Evolutionary conservation across 1,140 invertebrate species (phyloP).

Genomic region (Heliconius hewitsoni): DNA sequence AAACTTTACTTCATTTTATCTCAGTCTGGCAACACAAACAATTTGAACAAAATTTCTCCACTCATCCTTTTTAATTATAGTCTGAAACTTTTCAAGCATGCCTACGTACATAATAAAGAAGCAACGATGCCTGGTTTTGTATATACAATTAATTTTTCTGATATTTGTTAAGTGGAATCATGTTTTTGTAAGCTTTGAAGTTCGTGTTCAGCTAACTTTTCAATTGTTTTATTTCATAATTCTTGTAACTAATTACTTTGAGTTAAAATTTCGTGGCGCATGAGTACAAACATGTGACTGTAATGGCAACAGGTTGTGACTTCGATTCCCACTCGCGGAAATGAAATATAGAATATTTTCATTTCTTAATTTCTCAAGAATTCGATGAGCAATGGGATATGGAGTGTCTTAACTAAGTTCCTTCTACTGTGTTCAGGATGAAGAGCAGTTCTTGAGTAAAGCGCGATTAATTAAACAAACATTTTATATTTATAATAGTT

Average conservation of each 20-base stretch:
- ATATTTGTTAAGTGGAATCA: background rate
- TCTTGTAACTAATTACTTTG: background rate
- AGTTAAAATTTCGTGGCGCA: too few relatives aligned
- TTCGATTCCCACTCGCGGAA: too few relatives aligned
- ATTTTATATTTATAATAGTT: too few relatives aligned
- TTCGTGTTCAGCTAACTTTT: background rate
- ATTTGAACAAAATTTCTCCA: background rate
- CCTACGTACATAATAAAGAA: constrained; percentile 8
- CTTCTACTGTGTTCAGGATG: too few relatives aligned
- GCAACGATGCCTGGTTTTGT: background rate
- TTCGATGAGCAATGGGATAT: too few relatives aligned
- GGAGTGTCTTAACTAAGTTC: too few relatives aligned
- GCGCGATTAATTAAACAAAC: too few relatives aligned
- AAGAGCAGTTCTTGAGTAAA: too few relatives aligned
- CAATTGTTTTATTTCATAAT: background rate
- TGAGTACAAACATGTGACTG: too few relatives aligned
- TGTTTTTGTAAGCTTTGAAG: background rate
- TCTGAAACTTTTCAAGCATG: constrained; percentile 10
- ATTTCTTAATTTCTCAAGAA: too few relatives aligned
- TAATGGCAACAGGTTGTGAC: too few relatives aligned
- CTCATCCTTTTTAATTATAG: constrained; percentile 15
- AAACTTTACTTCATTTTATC: background rate
- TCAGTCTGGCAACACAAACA: background rate
- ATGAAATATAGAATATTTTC: too few relatives aligned
- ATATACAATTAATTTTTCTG: background rate